phyloP scores from a whole-genome alignment of 1,140 invertebrate genomes.

The Neotoxoptera formosana region DNA sequence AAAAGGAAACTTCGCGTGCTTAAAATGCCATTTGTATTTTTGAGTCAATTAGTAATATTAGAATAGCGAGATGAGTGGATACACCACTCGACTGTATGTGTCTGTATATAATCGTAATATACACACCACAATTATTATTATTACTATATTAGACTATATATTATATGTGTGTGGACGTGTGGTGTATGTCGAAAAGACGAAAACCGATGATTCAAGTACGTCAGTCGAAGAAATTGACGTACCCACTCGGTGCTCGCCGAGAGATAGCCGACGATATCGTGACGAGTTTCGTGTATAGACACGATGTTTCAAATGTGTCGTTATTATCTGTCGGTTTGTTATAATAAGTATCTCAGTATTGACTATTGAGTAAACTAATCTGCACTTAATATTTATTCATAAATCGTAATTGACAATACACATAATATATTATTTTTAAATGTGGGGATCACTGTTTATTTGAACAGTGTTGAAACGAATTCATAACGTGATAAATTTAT shows the following conservation, averaged over 20 bases:
- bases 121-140: neutral
- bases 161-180: neutral
- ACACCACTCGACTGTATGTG: slow-evolving; percentile 7
- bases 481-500: neutral
- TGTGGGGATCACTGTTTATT: neutral
- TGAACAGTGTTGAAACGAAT: neutral
- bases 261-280: neutral
- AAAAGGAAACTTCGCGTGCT: neutral
- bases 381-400: neutral
- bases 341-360: neutral
- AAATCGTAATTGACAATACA: neutral
- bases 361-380: neutral
- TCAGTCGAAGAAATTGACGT: neutral
- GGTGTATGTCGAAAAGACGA: neutral
- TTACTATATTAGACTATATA: neutral
- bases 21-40: neutral
- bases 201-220: neutral
- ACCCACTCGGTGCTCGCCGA: neutral
- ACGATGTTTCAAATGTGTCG: neutral
- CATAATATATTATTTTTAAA: neutral
- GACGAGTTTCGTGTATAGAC: neutral
- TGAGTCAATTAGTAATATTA: neutral
- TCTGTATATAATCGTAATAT: neutral
- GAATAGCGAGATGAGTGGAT: neutral
- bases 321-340: slow-evolving; percentile 1